Base-by-base conservation (phyloP, 2,113 vertebrate genomes). In the Lampris incognitus region DNA sequence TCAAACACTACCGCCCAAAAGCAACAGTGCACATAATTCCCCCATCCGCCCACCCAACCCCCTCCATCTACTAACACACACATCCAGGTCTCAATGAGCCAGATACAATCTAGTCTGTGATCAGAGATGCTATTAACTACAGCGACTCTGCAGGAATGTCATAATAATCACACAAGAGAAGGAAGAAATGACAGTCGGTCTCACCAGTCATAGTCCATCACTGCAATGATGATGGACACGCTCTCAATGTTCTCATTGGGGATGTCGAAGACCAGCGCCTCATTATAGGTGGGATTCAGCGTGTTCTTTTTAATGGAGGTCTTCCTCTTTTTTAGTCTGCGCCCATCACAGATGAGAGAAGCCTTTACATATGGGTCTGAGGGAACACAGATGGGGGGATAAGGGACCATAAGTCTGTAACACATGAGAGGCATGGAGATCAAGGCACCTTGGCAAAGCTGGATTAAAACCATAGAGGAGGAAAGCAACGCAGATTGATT, bases 251-350 rank as follows among this genome's bases (percentile, higher is more conserved):
- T 97, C 88, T 97, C 96, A 0, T 96, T 96, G 52, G 96, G 96
- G 78, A 98, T 96, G 87, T 98, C 97, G 69, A 97, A 98, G 77
- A 97, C 96, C 52, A 97, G 94, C 0, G 97, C 97, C 88, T 97
- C 96, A 5, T 97, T 97, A 91, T 97, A 98, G 1, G 95, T 95
- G 69, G 97, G 97, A 88, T 98, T 98, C 85, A 98, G 93, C 0
- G 97, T 98, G 90, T 97, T 97, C 92, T 97, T 98, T 91, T 98
- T 98, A 84, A 97, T 98, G 78, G 96, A 97, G 0, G 96, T 97
- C 93, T 98, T 98, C 86, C 96, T 94, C 86, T 98, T 98, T 91
- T 98, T 98, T 86, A 97, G 91, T 75, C 97, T 90, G 50, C 97
- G 95, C 39, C 96, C 96, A 59, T 98, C 97, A 5, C 96, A 96